These are phyloP conservation scores for Dynastes grantii DNA, from an alignment of 2,888 invertebrate species.

Conservation along the genomic window DNA sequence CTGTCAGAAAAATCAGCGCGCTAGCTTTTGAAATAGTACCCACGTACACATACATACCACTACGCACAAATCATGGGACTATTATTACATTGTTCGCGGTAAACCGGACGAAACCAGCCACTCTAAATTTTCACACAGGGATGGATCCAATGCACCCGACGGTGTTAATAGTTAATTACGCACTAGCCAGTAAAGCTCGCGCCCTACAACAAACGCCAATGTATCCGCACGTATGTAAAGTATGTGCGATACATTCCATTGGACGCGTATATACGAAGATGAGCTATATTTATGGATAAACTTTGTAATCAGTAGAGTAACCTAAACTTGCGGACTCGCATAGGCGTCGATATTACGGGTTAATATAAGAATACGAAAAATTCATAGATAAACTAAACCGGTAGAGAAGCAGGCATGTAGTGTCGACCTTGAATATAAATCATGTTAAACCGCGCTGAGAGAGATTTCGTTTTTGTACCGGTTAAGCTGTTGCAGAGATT, in stretches of 20 bases:
- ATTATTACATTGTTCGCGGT: neutral
- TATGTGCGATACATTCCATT: neutral
- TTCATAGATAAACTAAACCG: too few relatives aligned
- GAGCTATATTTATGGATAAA: neutral
- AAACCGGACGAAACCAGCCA: neutral
- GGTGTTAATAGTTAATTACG: slow-evolving; percentile 1
- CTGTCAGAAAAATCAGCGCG: too few relatives aligned
- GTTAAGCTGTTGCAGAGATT: too few relatives aligned
- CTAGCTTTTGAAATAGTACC: too few relatives aligned
- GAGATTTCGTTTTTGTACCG: too few relatives aligned
- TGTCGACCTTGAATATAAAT: too few relatives aligned
- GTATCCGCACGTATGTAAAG: neutral
- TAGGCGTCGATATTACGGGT: too few relatives aligned
- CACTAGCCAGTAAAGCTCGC: neutral
- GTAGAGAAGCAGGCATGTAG: too few relatives aligned
- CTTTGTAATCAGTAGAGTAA: neutral
- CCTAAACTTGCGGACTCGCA: too few relatives aligned
- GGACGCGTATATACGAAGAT: neutral
- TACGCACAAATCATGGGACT: neutral
- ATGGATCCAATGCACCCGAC: neutral
- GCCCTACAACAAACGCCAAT: neutral
- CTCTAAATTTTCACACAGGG: neutral
- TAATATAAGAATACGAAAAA: too few relatives aligned
- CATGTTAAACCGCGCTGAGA: too few relatives aligned
- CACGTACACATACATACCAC: too few relatives aligned